phyloP scores from a whole-genome alignment of 2,888 invertebrate genomes.

The Sinopyrophorus schimmeli region DNA sequence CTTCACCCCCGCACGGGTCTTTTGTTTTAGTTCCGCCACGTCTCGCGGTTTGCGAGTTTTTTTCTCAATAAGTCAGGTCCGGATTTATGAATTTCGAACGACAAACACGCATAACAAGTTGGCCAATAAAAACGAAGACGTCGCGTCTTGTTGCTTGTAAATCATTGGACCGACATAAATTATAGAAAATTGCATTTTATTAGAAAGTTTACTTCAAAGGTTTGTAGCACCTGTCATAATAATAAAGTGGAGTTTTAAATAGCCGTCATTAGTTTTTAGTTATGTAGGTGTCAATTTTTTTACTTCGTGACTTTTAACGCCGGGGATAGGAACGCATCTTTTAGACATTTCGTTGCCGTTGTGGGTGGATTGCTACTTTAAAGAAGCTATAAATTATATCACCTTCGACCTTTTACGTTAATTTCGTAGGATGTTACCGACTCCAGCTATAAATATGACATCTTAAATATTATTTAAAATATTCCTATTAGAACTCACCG shows the following conservation, averaged over 20 bases:
- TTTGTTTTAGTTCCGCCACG: constrained; percentile 17
- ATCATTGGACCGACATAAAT: too few species aligned
- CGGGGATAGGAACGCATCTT: constrained; percentile 6
- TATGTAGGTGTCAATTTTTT: constrained; percentile 9
- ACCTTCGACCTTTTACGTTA: constrained; percentile 15
- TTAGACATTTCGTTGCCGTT: constrained; percentile 2
- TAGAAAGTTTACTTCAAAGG: too few species aligned
- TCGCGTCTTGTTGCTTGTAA: too few species aligned
- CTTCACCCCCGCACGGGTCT: constrained; percentile 33
- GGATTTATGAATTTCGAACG: too few species aligned
- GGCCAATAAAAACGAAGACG: too few species aligned
- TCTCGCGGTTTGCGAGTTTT: too few species aligned
- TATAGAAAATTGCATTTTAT: too few species aligned
- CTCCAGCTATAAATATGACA: constrained; percentile 10
- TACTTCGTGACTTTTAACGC: constrained; percentile 2
- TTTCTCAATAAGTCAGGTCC: too few species aligned
- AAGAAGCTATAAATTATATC: constrained; percentile 14
- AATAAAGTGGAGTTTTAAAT: constrained; percentile 1
- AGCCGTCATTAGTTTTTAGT: constrained; percentile 1
- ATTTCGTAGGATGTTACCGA: constrained; percentile 11
- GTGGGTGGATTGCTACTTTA: constrained; percentile 15
- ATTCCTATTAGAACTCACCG: too few species aligned
- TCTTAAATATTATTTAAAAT: too few species aligned
- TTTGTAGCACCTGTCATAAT: not conserved
- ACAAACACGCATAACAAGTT: too few species aligned